A percentile compares a stretch with the other conserved stretches of the same genome.
Evolutionary conservation across 2,797 vertebrate genomes (phyloP).

Genomic region (Sandelia bainsii): DNA sequence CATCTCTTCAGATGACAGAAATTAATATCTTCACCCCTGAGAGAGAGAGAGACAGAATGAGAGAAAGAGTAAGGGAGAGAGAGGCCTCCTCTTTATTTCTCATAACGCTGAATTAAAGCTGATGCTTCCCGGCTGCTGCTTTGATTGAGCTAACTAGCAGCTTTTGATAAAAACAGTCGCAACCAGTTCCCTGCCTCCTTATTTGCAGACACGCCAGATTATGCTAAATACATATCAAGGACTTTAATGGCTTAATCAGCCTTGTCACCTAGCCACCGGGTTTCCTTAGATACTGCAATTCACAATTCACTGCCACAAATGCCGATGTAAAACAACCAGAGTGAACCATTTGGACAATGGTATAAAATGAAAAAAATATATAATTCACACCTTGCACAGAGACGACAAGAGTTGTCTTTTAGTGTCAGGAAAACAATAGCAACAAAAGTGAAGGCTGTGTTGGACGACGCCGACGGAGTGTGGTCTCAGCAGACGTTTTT

Average conservation of each 20-base stretch:
- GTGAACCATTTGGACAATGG: constrained; percentile 9
- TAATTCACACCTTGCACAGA: constrained; percentile 32
- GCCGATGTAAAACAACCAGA: constrained; percentile 39
- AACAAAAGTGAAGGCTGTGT: constrained; percentile 49
- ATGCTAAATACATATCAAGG: constrained; percentile 76
- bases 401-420: constrained; percentile 40
- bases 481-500: constrained; percentile 61
- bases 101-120: constrained; percentile 60
- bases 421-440: constrained; percentile 42
- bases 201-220: constrained; percentile 74
- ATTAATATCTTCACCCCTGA: constrained; percentile 59
- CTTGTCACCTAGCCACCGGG: constrained; percentile 70
- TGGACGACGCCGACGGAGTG: constrained; percentile 55
- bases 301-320: constrained; percentile 45
- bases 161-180: constrained; percentile 71
- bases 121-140: constrained; percentile 72
- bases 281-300: constrained; percentile 65
- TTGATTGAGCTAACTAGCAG: constrained; percentile 80
- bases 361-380: constrained; percentile 13
- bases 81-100: constrained; percentile 32
- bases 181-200: constrained; percentile 60
- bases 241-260: constrained; percentile 77
- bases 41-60: constrained; percentile 27
- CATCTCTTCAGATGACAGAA: constrained; percentile 69
- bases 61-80: constrained; percentile 7